Evolutionary conservation across 2,797 vertebrate species (phyloP).

Genomic region (Characodon lateralis): DNA sequence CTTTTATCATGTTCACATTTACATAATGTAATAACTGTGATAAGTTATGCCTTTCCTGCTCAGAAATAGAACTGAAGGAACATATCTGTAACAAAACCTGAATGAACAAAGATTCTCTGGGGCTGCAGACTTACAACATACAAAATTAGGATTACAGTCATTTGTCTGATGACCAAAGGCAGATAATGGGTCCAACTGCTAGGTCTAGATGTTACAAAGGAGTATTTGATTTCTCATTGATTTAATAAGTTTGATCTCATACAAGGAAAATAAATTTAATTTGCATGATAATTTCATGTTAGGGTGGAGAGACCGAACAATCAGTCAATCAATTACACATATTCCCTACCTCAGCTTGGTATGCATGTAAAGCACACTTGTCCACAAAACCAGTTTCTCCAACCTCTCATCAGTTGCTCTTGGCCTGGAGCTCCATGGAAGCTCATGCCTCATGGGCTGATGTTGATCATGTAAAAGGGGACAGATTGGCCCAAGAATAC

Average conservation of each 20-base stretch:
- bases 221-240: not conserved
- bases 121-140: conserved; percentile 8
- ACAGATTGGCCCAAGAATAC: too few relatives aligned
- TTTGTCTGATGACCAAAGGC: conserved; percentile 18
- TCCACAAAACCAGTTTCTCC: not conserved
- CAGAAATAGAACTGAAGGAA: not conserved
- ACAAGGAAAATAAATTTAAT: not conserved
- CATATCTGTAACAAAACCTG: not conserved
- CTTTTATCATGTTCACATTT: not conserved
- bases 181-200: conserved; percentile 21
- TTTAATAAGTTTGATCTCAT: not conserved
- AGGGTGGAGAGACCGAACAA: too few relatives aligned
- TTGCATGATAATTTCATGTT: not conserved
- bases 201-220: conserved; percentile 20
- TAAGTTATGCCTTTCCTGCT: not conserved
- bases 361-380: not conserved
- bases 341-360: too few relatives aligned
- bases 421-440: too few relatives aligned
- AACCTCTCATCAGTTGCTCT: not conserved
- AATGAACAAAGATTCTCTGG: not conserved
- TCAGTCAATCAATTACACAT: too few relatives aligned
- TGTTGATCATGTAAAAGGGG: too few relatives aligned
- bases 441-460: too few relatives aligned
- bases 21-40: not conserved
- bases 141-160: conserved; percentile 6